These are phyloP conservation scores for Triops longicaudatus DNA, from an alignment of 1,140 invertebrate genomes.

Conservation along the genomic window DNA sequence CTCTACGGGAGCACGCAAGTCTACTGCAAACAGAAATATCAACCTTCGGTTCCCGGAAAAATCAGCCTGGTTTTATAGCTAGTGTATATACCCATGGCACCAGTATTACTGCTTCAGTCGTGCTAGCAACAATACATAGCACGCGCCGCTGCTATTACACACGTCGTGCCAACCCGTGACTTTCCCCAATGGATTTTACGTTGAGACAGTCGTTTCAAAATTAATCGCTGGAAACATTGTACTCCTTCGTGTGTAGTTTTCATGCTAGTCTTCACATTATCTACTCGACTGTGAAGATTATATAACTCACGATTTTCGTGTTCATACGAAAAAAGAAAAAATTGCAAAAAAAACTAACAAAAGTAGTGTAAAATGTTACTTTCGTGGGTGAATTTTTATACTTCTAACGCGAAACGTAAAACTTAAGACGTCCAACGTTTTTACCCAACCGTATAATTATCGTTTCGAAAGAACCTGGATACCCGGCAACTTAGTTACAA, in stretches of 20 bases:
- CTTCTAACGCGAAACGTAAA: no score
- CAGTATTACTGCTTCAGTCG: constrained; percentile 3
- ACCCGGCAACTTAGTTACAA: no score
- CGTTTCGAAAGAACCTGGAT: no score
- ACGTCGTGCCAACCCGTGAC: not conserved
- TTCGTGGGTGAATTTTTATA: no score
- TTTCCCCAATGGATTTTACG: not conserved
- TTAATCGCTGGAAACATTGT: not conserved
- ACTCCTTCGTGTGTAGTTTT: not conserved
- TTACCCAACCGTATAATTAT: no score
- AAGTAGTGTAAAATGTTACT: no score
- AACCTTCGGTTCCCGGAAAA: not conserved
- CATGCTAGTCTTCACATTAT: no score
- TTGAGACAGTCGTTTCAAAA: not conserved
- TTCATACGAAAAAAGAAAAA: no score
- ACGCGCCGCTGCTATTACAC: not conserved
- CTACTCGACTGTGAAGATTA: no score
- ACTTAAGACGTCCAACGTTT: no score
- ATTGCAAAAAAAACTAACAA: no score
- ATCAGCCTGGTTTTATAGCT: not conserved
- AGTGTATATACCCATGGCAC: not conserved
- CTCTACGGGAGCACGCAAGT: not conserved
- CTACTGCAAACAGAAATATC: not conserved
- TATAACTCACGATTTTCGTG: no score
- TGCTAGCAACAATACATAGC: not conserved